A percentile compares a stretch with the other conserved stretches of the same genome.
Conservation (phyloP, 2,113 vertebrate species). For the Gopherus flavomarginatus region DNA sequence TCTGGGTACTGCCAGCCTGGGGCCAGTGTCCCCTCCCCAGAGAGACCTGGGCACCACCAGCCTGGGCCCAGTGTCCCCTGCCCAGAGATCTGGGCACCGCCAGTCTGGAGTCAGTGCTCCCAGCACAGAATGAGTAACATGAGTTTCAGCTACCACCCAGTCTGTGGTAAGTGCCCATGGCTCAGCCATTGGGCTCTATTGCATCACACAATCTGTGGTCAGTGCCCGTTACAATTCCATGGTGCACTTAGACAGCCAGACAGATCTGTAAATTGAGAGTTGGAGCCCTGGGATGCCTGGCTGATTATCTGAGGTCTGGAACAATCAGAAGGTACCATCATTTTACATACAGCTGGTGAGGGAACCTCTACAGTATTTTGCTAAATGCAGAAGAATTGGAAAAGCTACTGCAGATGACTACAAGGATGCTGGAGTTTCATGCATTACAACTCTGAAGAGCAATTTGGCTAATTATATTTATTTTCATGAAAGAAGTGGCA, state of each 20-base stretch:
- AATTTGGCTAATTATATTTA: constrained; percentile 32
- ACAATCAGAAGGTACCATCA: neutral
- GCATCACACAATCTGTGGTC: neutral
- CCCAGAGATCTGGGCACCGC: neutral
- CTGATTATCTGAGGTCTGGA: neutral
- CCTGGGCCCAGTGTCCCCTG: too few species aligned
- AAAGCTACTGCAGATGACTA: neutral
- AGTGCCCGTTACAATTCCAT: neutral
- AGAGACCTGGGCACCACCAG: too few species aligned
- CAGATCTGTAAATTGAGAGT: rapidly evolving
- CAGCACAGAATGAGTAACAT: neutral
- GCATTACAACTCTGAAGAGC: neutral
- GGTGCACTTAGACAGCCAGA: rapidly evolving
- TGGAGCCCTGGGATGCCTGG: neutral
- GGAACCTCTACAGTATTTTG: neutral
- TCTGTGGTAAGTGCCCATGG: neutral
- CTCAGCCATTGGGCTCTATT: neutral
- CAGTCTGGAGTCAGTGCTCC: neutral
- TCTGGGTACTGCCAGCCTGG: too few species aligned
- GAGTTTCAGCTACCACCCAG: neutral
- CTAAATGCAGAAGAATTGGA: neutral
- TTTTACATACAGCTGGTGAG: neutral
- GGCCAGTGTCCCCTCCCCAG: too few species aligned
- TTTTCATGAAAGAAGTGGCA: constrained; percentile 26
- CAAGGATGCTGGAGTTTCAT: neutral